Evolutionary conservation across 2,113 vertebrate genomes (phyloP).

Genomic region (Sinocyclocheilus rhinocerous): DNA sequence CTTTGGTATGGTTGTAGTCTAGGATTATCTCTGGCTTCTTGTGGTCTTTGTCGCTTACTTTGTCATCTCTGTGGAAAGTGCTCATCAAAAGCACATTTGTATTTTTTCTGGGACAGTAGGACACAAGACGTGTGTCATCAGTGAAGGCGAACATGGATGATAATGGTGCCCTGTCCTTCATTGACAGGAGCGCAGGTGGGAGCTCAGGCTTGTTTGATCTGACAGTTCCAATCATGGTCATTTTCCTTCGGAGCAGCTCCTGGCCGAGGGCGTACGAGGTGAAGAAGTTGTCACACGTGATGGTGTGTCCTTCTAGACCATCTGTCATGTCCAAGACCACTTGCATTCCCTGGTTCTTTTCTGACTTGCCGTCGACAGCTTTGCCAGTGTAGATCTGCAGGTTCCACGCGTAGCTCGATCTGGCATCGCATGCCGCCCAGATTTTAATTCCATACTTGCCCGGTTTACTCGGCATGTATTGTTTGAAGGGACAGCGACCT

Average conservation of each 20-base stretch:
- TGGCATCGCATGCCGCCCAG: not conserved
- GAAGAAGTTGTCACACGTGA: slow-evolving; percentile 29
- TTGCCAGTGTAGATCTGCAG: slow-evolving; percentile 21
- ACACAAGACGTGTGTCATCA: slow-evolving; percentile 28
- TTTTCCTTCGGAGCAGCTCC: slow-evolving; percentile 23
- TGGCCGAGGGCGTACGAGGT: slow-evolving; percentile 24
- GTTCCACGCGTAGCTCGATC: slow-evolving; percentile 17
- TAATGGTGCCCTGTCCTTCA: not conserved
- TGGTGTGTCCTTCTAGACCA: slow-evolving; percentile 24
- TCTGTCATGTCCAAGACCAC: slow-evolving; percentile 31
- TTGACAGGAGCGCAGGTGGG: not conserved
- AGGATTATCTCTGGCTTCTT: slow-evolving; percentile 42
- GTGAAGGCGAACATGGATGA: slow-evolving; percentile 44
- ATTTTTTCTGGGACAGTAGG: slow-evolving; percentile 39
- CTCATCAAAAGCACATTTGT: slow-evolving; percentile 30
- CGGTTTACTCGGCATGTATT: slow-evolving; percentile 22
- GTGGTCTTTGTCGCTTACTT: slow-evolving; percentile 4
- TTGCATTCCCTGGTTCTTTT: slow-evolving; percentile 22
- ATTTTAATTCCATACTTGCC: slow-evolving; percentile 35
- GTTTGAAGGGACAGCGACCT: slow-evolving; percentile 38
- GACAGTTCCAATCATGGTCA: slow-evolving; percentile 8
- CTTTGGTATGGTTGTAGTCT: slow-evolving; percentile 56
- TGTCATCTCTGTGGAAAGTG: slow-evolving; percentile 22
- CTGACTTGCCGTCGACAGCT: not conserved
- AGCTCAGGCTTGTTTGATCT: slow-evolving; percentile 30